Evolutionary conservation across 2,113 vertebrate genomes (phyloP), one percentile per base, ranked within the genome.

Genomic region (Neodon shergylaensis): DNA sequence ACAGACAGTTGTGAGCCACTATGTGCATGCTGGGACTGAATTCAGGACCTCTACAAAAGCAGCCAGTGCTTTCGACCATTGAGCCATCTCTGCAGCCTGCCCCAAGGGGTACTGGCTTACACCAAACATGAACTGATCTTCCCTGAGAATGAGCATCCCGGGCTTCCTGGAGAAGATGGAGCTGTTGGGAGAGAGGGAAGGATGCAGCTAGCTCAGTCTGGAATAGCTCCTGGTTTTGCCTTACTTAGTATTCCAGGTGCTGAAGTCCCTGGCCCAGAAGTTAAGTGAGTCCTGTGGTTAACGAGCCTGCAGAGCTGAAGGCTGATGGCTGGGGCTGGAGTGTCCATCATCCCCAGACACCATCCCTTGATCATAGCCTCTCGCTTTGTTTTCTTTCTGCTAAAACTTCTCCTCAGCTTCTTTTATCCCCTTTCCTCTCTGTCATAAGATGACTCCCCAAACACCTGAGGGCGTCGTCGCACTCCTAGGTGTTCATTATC

Each of bases 401-500:
- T 94, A 86, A 92, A 94, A 77, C 98, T 96, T 96, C 88, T 94
- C 90, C 54, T 96, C 92, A 73, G 63, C 78, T 85, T 33, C 95
- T 97, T 84, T 52, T 86, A 72, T 97, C 97, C 96, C 86, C 73
- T 96, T 97, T 97, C 96, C 93, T 26, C 92, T 96, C 97, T 94
- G 77, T 97, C 98, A 92, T 78, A 74, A 97, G 96, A 95, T 52
- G 84, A 96, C 96, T 98, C 95, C 93, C 89, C 28, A 87, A 97
- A 94, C 66, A 95, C 98, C 97, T 97, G 39, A 61, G 95, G 98
- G 96, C 97, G 8, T 13, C 8, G 81, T 95, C 28, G 13, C 83
- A 68, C 36, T 95, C 94, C 96, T 86, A 87, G 97, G 44, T 97
- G 98, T 98, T 98, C 98, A 95, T 97, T 98, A 97, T 97, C 96